Base-by-base conservation (phyloP, 2,888 invertebrate species). In the Zaprionus bogoriensis region DNA sequence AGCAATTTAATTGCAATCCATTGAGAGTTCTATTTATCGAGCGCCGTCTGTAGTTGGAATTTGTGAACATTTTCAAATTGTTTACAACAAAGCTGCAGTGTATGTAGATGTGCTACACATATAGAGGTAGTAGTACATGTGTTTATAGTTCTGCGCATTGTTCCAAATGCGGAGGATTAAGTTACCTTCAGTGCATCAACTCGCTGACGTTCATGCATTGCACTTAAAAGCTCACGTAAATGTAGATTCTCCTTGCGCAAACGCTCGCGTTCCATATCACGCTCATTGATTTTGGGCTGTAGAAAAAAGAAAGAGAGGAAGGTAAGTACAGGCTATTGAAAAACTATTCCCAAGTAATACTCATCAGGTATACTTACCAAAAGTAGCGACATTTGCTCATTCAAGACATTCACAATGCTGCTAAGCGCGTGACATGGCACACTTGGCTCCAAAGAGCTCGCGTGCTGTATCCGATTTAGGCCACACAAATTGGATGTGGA, bases 191-290 rank as follows among this genome's bases (percentile, higher is more conserved):
- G 84, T 77, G 85, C 87, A 89, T 89, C 88, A 90, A 90, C 90
- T 90, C 91, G 87, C 88, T 89, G 88, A 75, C 89, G 88, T 74
- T 90, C 91, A 87, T 93, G 92, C 88, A 93, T 92, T 74, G 93
- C 93, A 88, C 95, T 94, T 65, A 95, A 91, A 85, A 94, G 94
- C 89, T 96, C 96, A 77, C 95, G 92, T 68, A 94, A 93, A 87
- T 93, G 93, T 83, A 94, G 93, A 82, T 95, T 91, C 89, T 96
- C 96, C 75, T 93, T 93, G 32, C 95, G 92, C 82, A 96, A 91
- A 78, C 93, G 92, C 84, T 95, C 95, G 58, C 95, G 92, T 89
- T 96, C 96, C 84, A 95, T 95, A 89, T 96, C 96, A 77, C 94
- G 92, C 83, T 94, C 94, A 90, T 94, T 94, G 63, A 95, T 93